These are phyloP conservation scores for Eudemis profundana DNA, from an alignment of 2,888 invertebrate species.

Conservation along the genomic window DNA sequence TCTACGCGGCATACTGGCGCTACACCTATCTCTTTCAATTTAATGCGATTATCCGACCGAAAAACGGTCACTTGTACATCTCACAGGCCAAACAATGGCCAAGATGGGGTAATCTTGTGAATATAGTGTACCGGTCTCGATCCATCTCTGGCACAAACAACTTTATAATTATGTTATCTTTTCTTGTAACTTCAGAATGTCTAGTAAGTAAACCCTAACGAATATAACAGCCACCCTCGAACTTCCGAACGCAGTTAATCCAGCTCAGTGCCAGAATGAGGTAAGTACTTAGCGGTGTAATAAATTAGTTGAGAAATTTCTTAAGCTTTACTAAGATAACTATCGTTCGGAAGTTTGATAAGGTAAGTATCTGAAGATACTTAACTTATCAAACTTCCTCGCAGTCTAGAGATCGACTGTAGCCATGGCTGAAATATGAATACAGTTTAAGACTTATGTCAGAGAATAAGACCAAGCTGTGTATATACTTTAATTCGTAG, in stretches of 20 bases:
- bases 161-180: conserved; percentile 12
- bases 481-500: no score
- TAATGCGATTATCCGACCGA: no score
- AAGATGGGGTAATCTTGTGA: not conserved
- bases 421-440: no score
- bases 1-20: no score
- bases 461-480: no score
- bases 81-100: no score
- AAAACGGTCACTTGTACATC: no score
- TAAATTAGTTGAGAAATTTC: conserved; percentile 23
- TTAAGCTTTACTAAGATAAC: conserved; percentile 8
- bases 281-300: not conserved
- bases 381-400: no score
- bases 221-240: not conserved
- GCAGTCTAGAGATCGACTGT: no score
- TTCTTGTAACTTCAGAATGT: not conserved
- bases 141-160: not conserved
- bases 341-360: not conserved
- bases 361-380: no score
- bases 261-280: not conserved
- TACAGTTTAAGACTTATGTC: no score
- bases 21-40: no score
- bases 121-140: not conserved
- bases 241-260: conserved; percentile 16
- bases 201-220: not conserved